Conservation (phyloP, 2,888 invertebrate species). For the Zaprionus bogoriensis region DNA sequence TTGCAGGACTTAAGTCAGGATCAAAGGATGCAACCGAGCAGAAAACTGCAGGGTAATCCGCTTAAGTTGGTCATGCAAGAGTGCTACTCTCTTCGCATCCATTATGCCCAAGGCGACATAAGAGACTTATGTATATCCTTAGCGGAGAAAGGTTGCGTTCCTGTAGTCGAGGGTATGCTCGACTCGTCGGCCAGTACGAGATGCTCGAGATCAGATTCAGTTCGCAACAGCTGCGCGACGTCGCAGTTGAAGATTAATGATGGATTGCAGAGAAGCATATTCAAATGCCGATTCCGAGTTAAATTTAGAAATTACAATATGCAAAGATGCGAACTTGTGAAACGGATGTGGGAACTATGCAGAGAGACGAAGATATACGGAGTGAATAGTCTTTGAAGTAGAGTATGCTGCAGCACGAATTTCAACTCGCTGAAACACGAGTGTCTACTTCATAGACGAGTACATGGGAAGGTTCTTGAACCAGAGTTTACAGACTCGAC, state of each 20-base stretch:
- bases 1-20: conserved; percentile 41
- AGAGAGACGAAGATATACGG: not conserved
- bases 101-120: conserved; percentile 39
- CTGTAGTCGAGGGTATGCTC: not conserved
- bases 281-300: conserved; percentile 12
- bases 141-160: not conserved
- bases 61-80: conserved; percentile 48
- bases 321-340: conserved; percentile 4
- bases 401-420: conserved; percentile 34
- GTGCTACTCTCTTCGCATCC: not conserved
- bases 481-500: conserved; percentile 2
- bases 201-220: conserved; percentile 13
- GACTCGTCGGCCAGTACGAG: too few species aligned
- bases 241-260: conserved; percentile 50
- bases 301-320: conserved; percentile 42
- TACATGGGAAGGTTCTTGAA: conserved; percentile 25
- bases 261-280: conserved; percentile 13
- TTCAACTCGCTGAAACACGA: conserved; percentile 32
- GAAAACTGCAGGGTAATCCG: conserved; percentile 66
- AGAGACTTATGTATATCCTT: conserved; percentile 60
- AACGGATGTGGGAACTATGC: conserved; percentile 30
- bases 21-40: conserved; percentile 53
- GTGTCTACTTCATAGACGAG: conserved; percentile 38
- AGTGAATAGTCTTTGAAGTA: conserved; percentile 3
- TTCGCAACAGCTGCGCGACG: conserved; percentile 36